Evolutionary conservation across 2,888 invertebrate genomes (phyloP).

Genomic region (Apamea monoglypha): DNA sequence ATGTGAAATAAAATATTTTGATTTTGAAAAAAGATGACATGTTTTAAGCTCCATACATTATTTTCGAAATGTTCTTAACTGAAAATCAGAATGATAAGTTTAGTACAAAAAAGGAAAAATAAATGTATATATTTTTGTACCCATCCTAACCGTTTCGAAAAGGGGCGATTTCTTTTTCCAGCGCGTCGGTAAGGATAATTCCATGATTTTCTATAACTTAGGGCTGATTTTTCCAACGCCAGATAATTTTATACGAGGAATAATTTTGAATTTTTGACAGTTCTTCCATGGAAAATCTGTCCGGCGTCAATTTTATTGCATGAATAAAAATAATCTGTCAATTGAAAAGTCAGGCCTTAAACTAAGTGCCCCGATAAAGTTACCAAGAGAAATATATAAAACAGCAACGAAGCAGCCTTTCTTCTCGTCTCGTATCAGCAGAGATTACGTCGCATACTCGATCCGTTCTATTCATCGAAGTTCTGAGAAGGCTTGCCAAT

Average conservation of each 20-base stretch:
- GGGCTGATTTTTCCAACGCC: no score
- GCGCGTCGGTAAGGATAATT: no score
- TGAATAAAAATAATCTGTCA: no score
- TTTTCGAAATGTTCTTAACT: not conserved
- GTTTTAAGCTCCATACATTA: not conserved
- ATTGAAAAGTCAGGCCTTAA: not conserved
- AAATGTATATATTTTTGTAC: not conserved
- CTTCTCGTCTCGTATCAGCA: not conserved
- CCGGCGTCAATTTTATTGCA: no score
- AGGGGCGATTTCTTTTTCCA: not conserved
- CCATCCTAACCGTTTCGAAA: not conserved
- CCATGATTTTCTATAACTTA: no score
- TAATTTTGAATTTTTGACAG: no score
- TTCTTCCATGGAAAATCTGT: no score
- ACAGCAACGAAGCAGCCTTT: not conserved
- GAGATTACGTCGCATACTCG: constrained; percentile 22
- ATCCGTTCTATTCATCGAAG: constrained; percentile 17
- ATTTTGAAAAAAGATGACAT: not conserved
- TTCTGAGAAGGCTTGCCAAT: constrained; percentile 18
- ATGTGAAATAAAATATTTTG: no score
- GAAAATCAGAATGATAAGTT: not conserved
- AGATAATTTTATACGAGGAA: no score
- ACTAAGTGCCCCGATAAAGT: not conserved
- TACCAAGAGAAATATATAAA: constrained; percentile 7
- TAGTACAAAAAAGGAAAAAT: not conserved